A percentile compares a stretch with the other conserved stretches of the same genome.
Evolutionary conservation across 2,888 invertebrate species (phyloP).

Genomic region (Drosophila flavopinicola): DNA sequence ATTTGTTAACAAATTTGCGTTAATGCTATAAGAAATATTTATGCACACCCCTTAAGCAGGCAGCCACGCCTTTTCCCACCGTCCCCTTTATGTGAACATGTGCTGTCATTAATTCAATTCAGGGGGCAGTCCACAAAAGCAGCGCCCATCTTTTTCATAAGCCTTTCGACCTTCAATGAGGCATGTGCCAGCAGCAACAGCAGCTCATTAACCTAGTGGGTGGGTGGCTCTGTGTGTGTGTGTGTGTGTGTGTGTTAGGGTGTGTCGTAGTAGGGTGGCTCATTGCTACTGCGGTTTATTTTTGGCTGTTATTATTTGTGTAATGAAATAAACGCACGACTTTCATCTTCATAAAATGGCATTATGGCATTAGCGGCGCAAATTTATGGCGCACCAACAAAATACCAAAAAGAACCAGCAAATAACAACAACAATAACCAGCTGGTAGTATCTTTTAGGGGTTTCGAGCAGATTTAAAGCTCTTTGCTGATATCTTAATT

Average conservation of each 20-base stretch:
- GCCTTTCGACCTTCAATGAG: constrained; percentile 79
- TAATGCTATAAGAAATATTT: constrained; percentile 75
- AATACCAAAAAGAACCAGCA: constrained; percentile 2
- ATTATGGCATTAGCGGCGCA: constrained; percentile 75
- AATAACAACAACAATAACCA: constrained; percentile 20
- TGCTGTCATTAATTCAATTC: constrained; percentile 76
- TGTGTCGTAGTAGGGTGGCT: constrained; percentile 1
- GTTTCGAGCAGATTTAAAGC: constrained; percentile 20
- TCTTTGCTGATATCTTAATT: constrained; percentile 22
- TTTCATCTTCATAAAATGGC: constrained; percentile 80
- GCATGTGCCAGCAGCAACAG: constrained; percentile 64
- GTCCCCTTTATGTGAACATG: constrained; percentile 56
- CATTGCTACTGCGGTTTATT: constrained; percentile 70
- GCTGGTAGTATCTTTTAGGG: neutral
- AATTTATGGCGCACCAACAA: constrained; percentile 64
- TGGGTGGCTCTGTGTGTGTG: neutral
- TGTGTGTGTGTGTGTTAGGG: neutral
- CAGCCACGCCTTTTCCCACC: constrained; percentile 5
- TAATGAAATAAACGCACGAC: constrained; percentile 81
- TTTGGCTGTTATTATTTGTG: constrained; percentile 78
- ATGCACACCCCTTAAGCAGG: too few species aligned
- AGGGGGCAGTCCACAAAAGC: constrained; percentile 38
- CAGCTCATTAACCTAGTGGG: constrained; percentile 66
- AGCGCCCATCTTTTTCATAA: constrained; percentile 52
- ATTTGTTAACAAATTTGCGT: constrained; percentile 80